These are phyloP conservation scores for Martes flavigula DNA, from an alignment of 2,797 vertebrate species.

Conservation along the genomic window DNA sequence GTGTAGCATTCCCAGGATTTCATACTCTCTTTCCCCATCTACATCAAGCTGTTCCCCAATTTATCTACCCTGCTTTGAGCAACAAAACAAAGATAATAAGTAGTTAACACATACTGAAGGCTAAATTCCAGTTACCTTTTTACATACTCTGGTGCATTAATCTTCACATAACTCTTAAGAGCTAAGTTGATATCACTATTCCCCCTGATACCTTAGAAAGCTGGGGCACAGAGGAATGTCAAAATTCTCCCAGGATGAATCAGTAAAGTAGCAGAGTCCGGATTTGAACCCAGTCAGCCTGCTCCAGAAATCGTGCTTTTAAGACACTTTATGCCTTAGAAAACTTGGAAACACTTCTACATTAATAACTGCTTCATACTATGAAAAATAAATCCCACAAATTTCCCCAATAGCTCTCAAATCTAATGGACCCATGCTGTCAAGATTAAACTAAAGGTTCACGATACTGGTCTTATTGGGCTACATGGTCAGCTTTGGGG, in stretches of 20 bases:
- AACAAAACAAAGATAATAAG: background rate
- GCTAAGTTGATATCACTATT: background rate
- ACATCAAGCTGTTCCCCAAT: rapidly evolving
- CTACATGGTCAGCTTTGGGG: background rate
- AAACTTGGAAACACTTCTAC: background rate
- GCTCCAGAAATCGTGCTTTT: background rate
- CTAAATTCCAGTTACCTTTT: rapidly evolving
- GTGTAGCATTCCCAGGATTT: too few relatives aligned
- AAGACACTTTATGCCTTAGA: background rate
- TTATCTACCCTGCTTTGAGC: background rate
- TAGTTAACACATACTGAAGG: rapidly evolving
- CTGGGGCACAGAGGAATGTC: background rate
- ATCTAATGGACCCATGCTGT: rapidly evolving
- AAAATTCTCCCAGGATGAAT: background rate
- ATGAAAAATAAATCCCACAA: background rate
- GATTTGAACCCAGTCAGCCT: background rate
- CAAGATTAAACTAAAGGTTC: background rate
- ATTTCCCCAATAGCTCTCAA: background rate
- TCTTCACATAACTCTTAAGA: background rate
- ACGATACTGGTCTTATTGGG: background rate
- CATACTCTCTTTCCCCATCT: rapidly evolving
- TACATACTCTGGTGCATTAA: background rate
- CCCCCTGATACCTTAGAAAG: background rate
- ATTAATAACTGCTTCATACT: background rate
- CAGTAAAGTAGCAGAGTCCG: background rate